Conservation (phyloP, 1,140 invertebrate genomes). For the Drosophila ercepeae region DNA sequence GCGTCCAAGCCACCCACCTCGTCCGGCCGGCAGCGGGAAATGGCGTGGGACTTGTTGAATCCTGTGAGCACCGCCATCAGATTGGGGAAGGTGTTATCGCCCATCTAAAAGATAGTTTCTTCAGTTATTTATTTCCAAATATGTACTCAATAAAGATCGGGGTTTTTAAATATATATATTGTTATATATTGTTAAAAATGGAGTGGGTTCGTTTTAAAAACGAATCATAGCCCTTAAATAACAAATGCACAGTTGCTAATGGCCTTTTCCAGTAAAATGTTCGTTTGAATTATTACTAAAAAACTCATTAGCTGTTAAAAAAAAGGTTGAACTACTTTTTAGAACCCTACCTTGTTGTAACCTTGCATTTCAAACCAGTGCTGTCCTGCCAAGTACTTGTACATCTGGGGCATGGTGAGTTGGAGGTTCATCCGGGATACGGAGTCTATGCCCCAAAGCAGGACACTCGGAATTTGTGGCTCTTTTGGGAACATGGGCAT, state of each 20-base stretch:
- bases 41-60: conserved; percentile 84
- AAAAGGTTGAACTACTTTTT: no score
- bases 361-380: conserved; percentile 67
- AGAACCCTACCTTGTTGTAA: conserved; percentile 67
- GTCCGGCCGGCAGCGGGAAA: conserved; percentile 84
- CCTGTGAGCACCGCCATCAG: conserved; percentile 91
- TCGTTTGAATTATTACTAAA: no score
- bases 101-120: conserved; percentile 85
- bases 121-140: no score
- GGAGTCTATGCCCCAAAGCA: conserved; percentile 77
- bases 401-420: conserved; percentile 61
- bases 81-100: conserved; percentile 93
- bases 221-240: no score
- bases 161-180: no score
- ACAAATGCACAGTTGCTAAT: no score
- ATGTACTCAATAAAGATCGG: no score
- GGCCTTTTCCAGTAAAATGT: no score
- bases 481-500: neutral
- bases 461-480: conserved; percentile 40
- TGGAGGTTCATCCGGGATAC: conserved; percentile 83
- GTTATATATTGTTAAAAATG: no score
- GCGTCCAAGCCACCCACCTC: conserved; percentile 84
- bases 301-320: no score
- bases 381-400: conserved; percentile 46
- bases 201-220: no score